These are phyloP conservation scores for Phalacrocorax brasilianus DNA, from an alignment of 2,113 vertebrate species.

Conservation along the genomic window DNA sequence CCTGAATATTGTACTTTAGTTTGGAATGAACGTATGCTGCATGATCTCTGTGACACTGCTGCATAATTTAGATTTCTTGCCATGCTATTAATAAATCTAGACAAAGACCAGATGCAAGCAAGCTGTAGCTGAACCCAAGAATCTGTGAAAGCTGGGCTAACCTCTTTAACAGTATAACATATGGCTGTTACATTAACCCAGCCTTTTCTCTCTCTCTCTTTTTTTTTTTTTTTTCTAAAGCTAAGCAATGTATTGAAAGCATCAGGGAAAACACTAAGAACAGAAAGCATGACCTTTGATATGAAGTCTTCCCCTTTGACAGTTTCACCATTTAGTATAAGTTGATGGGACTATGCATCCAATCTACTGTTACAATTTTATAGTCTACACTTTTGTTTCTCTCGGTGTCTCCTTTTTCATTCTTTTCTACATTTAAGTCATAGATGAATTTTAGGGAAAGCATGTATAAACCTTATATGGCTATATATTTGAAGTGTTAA, in stretches of 20 bases:
- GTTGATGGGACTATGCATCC: not conserved
- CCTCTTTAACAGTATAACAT: conserved; percentile 47
- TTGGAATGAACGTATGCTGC: not conserved
- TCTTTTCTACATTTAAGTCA: not conserved
- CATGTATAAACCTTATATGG: not conserved
- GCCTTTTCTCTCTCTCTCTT: not conserved
- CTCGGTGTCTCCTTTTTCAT: not conserved
- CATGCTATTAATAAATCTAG: conserved; percentile 65
- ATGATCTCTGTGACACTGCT: conserved; percentile 40
- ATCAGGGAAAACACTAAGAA: not conserved
- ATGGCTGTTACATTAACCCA: conserved; percentile 52
- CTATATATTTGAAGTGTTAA: not conserved
- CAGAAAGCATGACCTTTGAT: conserved; percentile 40
- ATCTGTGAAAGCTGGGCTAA: conserved; percentile 55
- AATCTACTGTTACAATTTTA: conserved; percentile 12
- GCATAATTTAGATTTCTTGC: conserved; percentile 52
- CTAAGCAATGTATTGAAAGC: conserved; percentile 45
- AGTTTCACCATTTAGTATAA: not conserved
- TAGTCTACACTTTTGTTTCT: not conserved
- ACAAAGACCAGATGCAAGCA: conserved; percentile 64
- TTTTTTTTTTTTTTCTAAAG: not conserved
- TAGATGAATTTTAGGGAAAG: not conserved
- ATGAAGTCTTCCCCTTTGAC: not conserved
- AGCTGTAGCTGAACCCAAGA: conserved; percentile 51
- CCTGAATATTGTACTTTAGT: conserved; percentile 1